Percentiles rank a stretch among this genome's conserved stretches.
Conservation (phyloP, 2,888 invertebrate genomes). For the Cremastobaeus sp. region DNA sequence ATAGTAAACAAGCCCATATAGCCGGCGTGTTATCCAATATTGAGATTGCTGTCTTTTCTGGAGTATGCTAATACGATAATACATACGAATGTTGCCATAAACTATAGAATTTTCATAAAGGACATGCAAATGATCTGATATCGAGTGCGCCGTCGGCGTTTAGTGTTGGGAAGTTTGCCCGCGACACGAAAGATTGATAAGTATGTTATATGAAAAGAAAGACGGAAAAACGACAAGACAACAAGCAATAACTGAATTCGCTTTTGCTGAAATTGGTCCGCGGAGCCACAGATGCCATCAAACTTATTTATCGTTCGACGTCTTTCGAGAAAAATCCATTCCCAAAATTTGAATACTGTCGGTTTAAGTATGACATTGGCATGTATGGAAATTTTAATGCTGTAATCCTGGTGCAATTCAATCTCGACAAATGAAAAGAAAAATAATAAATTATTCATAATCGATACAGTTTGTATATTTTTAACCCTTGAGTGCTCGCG, state of each 20-base stretch:
- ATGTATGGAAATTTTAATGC: not conserved
- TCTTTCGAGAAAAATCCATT: slow-evolving; percentile 1
- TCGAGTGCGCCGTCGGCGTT: slow-evolving; percentile 67
- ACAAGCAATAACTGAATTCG: slow-evolving; percentile 58
- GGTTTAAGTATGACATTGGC: not conserved
- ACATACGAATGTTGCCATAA: slow-evolving; percentile 78
- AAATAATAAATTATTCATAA: no score
- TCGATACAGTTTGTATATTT: no score
- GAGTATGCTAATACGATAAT: slow-evolving; percentile 79
- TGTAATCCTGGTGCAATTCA: no score
- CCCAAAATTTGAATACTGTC: not conserved
- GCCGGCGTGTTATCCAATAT: slow-evolving; percentile 75
- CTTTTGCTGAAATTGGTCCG: slow-evolving; percentile 53
- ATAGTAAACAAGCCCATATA: slow-evolving; percentile 77
- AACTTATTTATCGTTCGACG: slow-evolving; percentile 40
- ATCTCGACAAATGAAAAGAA: no score
- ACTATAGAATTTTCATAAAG: slow-evolving; percentile 79
- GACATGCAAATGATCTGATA: slow-evolving; percentile 77
- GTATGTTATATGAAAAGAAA: slow-evolving; percentile 46
- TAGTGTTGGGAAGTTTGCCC: slow-evolving; percentile 50
- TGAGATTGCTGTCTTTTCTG: slow-evolving; percentile 77
- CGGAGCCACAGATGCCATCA: slow-evolving; percentile 45
- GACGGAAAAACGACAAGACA: slow-evolving; percentile 48
- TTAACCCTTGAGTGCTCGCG: no score
- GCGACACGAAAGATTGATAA: slow-evolving; percentile 60